A percentile compares a stretch with the other conserved stretches of the same genome.
phyloP scores from a whole-genome alignment of 1,140 invertebrate species.

The Battus philenor region DNA sequence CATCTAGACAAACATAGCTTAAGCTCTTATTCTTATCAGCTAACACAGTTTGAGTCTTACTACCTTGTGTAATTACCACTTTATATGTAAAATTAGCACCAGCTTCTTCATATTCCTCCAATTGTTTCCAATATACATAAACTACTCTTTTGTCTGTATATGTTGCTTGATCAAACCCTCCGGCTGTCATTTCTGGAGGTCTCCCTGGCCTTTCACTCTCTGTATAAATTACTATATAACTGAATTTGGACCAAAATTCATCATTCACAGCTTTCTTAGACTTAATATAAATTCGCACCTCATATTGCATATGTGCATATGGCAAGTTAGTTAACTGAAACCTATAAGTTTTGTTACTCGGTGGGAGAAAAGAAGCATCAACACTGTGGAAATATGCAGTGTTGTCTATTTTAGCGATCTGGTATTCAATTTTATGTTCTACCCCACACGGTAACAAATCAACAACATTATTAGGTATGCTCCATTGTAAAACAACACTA shows the following conservation, averaged over 20 bases:
- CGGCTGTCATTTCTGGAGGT: constrained; percentile 79
- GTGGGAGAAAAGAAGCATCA: constrained; percentile 43
- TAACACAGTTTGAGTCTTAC: constrained; percentile 33
- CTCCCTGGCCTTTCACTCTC: constrained; percentile 76
- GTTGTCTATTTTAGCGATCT: constrained; percentile 77
- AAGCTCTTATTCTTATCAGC: constrained; percentile 58
- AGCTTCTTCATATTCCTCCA: constrained; percentile 77
- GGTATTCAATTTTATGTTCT: constrained; percentile 79
- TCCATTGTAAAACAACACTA: constrained; percentile 78
- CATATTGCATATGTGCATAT: constrained; percentile 82
- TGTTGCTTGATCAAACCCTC: constrained; percentile 79
- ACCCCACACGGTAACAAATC: constrained; percentile 77
- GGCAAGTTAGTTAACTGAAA: constrained; percentile 77
- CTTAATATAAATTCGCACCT: constrained; percentile 80
- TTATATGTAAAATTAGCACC: constrained; percentile 62
- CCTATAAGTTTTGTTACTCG: constrained; percentile 52
- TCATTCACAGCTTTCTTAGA: constrained; percentile 71
- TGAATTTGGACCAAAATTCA: constrained; percentile 80
- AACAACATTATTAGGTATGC: constrained; percentile 75
- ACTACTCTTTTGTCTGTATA: constrained; percentile 75
- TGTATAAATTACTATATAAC: constrained; percentile 77
- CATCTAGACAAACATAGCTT: constrained; percentile 46
- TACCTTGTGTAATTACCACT: constrained; percentile 36
- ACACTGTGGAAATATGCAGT: constrained; percentile 75
- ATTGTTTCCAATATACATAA: constrained; percentile 83